Conservation (phyloP, 2,113 vertebrate genomes). For the Otolemur garnettii region DNA sequence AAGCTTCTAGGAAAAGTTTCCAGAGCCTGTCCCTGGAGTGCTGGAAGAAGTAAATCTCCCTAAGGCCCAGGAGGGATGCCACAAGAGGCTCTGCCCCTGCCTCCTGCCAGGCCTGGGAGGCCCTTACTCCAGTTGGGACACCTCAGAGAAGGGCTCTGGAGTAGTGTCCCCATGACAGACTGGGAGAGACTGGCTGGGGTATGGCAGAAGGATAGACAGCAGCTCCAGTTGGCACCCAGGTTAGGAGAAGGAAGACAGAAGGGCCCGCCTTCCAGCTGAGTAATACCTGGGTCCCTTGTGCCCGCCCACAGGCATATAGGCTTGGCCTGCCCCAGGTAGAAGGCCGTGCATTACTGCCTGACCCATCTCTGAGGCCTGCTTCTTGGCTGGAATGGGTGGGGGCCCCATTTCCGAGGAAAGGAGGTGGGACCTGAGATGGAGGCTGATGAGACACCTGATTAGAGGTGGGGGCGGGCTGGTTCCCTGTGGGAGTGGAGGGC, state of each 20-base stretch:
- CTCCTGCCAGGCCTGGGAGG: background rate
- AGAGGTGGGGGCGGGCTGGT: slow-evolving; percentile 58
- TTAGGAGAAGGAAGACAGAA: background rate
- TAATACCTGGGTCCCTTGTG: slow-evolving; percentile 55
- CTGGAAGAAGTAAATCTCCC: background rate
- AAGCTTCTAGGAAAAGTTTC: slow-evolving; percentile 77
- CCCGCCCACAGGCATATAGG: slow-evolving; percentile 58
- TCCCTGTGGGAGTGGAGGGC: slow-evolving; percentile 53
- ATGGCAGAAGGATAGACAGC: background rate
- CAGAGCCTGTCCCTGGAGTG: slow-evolving; percentile 41
- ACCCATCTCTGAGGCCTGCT: slow-evolving; percentile 32
- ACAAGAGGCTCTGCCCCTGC: slow-evolving; percentile 8
- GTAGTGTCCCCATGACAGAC: background rate
- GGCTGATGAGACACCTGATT: slow-evolving; percentile 71
- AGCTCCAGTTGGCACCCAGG: slow-evolving; percentile 47
- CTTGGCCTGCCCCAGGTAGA: slow-evolving; percentile 27
- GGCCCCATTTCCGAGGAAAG: slow-evolving; percentile 75
- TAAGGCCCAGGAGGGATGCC: background rate
- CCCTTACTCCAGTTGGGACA: background rate
- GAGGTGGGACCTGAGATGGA: slow-evolving; percentile 67
- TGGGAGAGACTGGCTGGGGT: background rate
- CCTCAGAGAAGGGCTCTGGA: background rate
- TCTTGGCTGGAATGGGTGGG: slow-evolving; percentile 70
- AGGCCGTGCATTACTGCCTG: background rate
- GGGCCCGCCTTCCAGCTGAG: slow-evolving; percentile 64